Base-by-base conservation (phyloP, 2,797 vertebrate species). In the Crocodylus rhombifer region DNA sequence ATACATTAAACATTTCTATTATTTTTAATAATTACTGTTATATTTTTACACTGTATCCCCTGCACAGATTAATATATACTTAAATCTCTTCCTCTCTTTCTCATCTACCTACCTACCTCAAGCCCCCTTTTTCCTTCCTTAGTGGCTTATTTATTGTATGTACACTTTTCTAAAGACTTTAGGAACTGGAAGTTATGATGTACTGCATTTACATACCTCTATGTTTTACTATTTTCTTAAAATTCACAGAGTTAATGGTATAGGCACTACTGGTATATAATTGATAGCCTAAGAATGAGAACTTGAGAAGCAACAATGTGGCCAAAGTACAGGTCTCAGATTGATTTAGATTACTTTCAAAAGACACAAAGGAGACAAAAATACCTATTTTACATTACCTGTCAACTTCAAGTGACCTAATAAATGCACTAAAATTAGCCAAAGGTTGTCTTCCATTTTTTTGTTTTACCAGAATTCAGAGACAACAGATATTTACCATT, bases 391-490 rank as follows among this genome's bases (percentile, higher is more conserved):
- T 58, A 20, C 65, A 85, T 55, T 1, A 65, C 42, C 55, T 58
- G 7, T 14, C 33, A 88, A 57, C 51, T 77, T 92, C n/a, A 71
- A 26, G 69, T 78, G 36, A 28, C 89, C 15, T 42, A 33, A 60
- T 5, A 25, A 33, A 9, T 4, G 3, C 64, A 0, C 7, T 1
- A 6, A 80, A 86, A 85, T 28, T 28, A 84, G 30, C n/a, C 71
- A 75, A 80, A 63, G 42, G 17, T 57, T 15, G 7, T 1, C 55
- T 58, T 58, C 0, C 0, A 0, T 5, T 73, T 76, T 2, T 10
- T 65, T 80, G 80, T 77, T 5, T 20, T 88, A 55, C 6, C 30
- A 64, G 42, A 0, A 0, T 61, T 93, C 14, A 33, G 80, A 51
- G 85, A 82, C 60, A 75, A 58, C 21, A 77, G 36, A 58, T 0